A percentile compares a stretch with the other conserved stretches of the same genome.
Evolutionary conservation across 2,797 vertebrate genomes (phyloP).

Genomic region (Nyctalus aviator): DNA sequence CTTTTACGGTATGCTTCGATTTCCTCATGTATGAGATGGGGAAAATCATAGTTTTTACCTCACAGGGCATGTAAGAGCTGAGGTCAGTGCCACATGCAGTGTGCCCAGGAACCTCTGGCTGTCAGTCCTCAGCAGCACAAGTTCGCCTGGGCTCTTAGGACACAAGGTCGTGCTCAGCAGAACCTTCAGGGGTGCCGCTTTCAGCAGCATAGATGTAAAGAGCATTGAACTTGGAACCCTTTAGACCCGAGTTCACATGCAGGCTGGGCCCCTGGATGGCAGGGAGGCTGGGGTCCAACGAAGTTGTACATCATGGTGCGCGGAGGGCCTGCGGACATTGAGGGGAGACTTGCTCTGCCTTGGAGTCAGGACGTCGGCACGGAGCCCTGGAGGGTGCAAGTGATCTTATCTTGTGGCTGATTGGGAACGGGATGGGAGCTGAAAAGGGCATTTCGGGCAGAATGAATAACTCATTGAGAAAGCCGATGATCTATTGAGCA

Average conservation of each 20-base stretch:
- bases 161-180: neutral
- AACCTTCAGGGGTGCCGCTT: neutral
- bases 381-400: neutral
- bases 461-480: neutral
- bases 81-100: neutral
- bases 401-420: neutral
- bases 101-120: neutral
- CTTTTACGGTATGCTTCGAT: neutral
- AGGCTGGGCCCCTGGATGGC: neutral
- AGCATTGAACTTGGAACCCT: neutral
- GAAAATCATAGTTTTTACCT: neutral
- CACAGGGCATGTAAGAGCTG: neutral
- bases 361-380: neutral
- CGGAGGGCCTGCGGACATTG: rapidly evolving
- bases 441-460: neutral
- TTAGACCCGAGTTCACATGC: neutral
- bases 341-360: neutral
- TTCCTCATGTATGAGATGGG: neutral
- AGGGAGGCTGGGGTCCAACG: neutral
- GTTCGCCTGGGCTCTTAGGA: neutral
- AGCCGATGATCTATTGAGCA: neutral
- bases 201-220: neutral
- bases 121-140: neutral
- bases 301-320: rapidly evolving
- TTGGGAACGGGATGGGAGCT: neutral